phyloP scores from a whole-genome alignment of 2,113 vertebrate species.

The Strigops habroptila region DNA sequence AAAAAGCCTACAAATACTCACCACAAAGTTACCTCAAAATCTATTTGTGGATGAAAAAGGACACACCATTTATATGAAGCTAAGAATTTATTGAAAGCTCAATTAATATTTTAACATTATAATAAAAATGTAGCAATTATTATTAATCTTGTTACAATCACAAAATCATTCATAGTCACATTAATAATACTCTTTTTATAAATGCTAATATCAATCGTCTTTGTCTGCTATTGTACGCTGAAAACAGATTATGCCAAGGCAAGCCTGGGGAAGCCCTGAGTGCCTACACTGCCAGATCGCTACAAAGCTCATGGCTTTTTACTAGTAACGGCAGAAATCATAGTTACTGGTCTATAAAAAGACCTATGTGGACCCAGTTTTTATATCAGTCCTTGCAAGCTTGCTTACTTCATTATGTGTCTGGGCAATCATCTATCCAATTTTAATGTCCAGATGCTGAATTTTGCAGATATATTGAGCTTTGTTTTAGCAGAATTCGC shows the following conservation, averaged over 20 bases:
- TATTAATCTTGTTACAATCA: not conserved
- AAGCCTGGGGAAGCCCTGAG: not conserved
- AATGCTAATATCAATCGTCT: not conserved
- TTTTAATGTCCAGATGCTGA: not conserved
- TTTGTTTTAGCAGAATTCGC: not conserved
- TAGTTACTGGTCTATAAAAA: not conserved
- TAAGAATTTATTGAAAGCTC: not conserved
- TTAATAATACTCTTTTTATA: not conserved
- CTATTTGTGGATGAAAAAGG: not conserved
- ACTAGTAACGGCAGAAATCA: not conserved
- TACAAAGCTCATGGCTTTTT: not conserved
- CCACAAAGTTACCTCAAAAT: not conserved
- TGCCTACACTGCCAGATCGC: not conserved
- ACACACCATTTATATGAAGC: rapidly evolving
- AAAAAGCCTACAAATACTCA: not conserved
- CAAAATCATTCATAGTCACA: not conserved
- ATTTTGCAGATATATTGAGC: not conserved
- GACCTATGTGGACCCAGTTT: not conserved
- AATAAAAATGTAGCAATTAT: not conserved
- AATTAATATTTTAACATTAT: not conserved
- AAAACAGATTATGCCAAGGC: not conserved
- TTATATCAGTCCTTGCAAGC: not conserved
- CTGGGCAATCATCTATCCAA: not conserved
- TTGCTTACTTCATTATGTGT: not conserved
- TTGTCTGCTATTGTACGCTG: not conserved